Conservation (phyloP, 2,888 invertebrate genomes). For the Tipula lateralis region DNA sequence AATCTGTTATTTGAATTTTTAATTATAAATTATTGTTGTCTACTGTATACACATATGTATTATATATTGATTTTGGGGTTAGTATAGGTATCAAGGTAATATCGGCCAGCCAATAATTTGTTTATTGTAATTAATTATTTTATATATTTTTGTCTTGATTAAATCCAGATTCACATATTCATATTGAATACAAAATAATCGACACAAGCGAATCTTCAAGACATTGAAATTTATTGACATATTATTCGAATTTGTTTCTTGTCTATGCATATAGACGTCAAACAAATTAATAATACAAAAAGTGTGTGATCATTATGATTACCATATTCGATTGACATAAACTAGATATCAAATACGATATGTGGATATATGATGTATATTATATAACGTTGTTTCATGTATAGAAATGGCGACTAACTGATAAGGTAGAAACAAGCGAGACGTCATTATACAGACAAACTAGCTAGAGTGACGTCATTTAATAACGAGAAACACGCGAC, state of each 20-base stretch:
- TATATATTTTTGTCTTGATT: neutral
- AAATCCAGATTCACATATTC: neutral
- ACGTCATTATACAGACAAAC: no score
- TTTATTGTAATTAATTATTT: neutral
- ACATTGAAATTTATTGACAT: neutral
- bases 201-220: neutral
- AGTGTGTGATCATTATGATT: neutral
- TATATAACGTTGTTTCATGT: neutral
- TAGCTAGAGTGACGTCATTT: no score
- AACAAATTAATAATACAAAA: neutral
- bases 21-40: neutral
- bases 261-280: neutral
- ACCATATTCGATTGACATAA: neutral
- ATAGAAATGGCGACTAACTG: no score
- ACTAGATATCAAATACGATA: neutral
- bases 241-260: neutral
- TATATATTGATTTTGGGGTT: neutral
- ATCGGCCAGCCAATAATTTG: neutral
- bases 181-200: neutral
- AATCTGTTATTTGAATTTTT: neutral
- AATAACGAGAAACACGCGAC: no score
- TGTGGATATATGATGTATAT: neutral
- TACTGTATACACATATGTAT: neutral
- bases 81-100: neutral
- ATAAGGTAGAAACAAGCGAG: no score